Evolutionary conservation across 2,888 invertebrate species (phyloP), one percentile per base, ranked within the genome.

Genomic region (Plusia festucae): DNA sequence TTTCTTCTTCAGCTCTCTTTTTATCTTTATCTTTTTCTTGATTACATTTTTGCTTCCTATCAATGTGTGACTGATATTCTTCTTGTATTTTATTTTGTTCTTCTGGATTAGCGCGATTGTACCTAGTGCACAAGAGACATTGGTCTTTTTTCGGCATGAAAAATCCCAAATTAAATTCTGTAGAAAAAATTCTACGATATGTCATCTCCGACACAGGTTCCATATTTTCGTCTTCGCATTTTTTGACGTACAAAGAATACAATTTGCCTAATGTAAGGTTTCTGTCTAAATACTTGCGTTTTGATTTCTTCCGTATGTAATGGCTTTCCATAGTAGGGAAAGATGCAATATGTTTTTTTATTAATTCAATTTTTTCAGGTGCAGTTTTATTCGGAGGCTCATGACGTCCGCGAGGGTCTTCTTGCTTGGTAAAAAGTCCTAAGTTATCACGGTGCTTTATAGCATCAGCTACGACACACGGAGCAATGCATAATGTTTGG

Each of bases 401-500:
- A 18, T 49, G 49, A 49, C 49, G 49, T 49, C 49, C 49, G 18
- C 49, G 49, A n/a, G 49, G 49, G 18, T 49, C 49, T n/a, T 49
- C 18, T n/a, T n/a, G n/a, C 49, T 49, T 49, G 49, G 49, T 4
- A 18, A 18, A 49, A n/a, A 49, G 49, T 49, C 49, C 49, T 18
- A 49, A 49, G 18, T 49, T 18, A 18, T 18, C 18, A 49, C 49
- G 18, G n/a, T 49, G n/a, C n/a, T n/a, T 49, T 18, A 49, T 27
- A 46, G 57, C 57, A 57, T 46, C 57, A 46, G 57, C 57, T 55
- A 55, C 40, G 34, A 54, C 54, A 54, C 34, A 34, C 34, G 54
- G 54, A 34, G 54, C 34, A n/a, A n/a, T n/a, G n/a, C n/a, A n/a
- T n/a, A 34, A 54, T 34, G 54, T 40, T 40, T 40, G 40, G 40